phyloP scores from a whole-genome alignment of 2,888 invertebrate species.

The Scaptomyza caliginosa region DNA sequence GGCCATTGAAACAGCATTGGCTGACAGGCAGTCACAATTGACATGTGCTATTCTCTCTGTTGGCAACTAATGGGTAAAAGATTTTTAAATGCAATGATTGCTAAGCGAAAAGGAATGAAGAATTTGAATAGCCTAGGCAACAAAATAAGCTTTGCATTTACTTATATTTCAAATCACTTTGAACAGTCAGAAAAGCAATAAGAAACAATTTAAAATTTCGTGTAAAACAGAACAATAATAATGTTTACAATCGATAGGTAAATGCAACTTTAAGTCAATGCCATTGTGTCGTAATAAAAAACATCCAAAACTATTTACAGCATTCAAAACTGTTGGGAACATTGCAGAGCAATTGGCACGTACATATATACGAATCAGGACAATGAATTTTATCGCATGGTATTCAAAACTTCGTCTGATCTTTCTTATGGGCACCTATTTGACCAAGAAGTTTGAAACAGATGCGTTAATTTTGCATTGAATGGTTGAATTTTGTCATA shows the following conservation, averaged over 20 bases:
- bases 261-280: not conserved
- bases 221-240: not conserved
- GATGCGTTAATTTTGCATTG: not conserved
- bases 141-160: not conserved
- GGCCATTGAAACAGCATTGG: slow-evolving; percentile 17
- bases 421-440: slow-evolving; percentile 27
- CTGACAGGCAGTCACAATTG: slow-evolving; percentile 41
- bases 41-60: slow-evolving; percentile 21
- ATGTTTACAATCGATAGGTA: not conserved
- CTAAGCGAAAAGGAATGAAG: not conserved
- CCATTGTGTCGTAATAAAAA: too few species aligned
- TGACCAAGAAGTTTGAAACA: slow-evolving; percentile 17
- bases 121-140: not conserved
- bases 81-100: slow-evolving; percentile 22
- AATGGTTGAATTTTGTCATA: not conserved
- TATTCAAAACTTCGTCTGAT: slow-evolving; percentile 21
- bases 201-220: not conserved
- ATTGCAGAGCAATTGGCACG: not conserved
- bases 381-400: slow-evolving; percentile 22
- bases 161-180: not conserved
- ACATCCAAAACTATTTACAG: not conserved
- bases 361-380: not conserved
- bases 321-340: not conserved
- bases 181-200: not conserved
- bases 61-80: slow-evolving; percentile 29